Percentiles rank a stretch among this genome's conserved stretches.
Conservation (phyloP, 2,797 vertebrate genomes). For the Paguma larvata region DNA sequence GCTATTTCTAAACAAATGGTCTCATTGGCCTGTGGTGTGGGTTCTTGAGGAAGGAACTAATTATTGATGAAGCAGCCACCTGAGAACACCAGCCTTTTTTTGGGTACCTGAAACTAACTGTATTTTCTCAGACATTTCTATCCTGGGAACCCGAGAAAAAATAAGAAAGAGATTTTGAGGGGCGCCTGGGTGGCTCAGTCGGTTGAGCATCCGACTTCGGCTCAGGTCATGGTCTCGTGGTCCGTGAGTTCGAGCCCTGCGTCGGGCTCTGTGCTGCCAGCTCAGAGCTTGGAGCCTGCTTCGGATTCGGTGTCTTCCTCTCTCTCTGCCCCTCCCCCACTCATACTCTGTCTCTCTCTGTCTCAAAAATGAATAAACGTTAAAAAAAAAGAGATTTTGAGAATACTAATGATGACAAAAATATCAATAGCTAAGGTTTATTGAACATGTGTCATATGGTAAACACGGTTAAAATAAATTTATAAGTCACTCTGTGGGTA, state of each 20-base stretch:
- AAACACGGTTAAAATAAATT: background rate
- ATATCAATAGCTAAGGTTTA: background rate
- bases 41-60: background rate
- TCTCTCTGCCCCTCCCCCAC: too few species aligned
- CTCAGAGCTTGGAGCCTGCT: too few species aligned
- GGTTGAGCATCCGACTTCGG: too few species aligned
- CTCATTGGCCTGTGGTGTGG: background rate
- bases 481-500: rapidly evolving
- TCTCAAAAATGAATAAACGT: too few species aligned
- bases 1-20: background rate
- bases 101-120: background rate
- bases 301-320: too few species aligned
- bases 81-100: background rate
- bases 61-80: background rate
- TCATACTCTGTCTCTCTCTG: too few species aligned
- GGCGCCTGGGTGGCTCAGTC: too few species aligned
- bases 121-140: background rate
- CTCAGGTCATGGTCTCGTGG: too few species aligned
- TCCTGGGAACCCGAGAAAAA: background rate
- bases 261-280: too few species aligned
- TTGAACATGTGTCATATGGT: background rate
- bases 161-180: background rate
- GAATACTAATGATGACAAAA: background rate
- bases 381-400: background rate
- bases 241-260: too few species aligned